Conservation (phyloP, 30 jellyfish, hydroid and myxozoan genomes). For the Hydra vulgaris region DNA sequence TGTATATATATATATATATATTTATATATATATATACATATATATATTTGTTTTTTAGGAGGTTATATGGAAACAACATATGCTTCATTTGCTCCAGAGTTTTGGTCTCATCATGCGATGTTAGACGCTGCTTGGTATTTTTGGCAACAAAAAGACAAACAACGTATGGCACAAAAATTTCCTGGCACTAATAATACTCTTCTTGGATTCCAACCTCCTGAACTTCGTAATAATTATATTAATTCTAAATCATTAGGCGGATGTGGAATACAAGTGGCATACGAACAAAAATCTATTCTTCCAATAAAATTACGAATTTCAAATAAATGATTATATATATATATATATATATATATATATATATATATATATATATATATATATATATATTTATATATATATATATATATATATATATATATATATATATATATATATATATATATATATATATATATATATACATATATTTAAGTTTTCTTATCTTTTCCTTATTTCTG, state of each 20-base stretch:
- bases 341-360: too few species aligned
- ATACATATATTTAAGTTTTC: too few species aligned
- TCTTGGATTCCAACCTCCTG: background rate
- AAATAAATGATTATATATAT: background rate
- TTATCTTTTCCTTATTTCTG: too few species aligned
- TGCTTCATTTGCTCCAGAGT: slow-evolving; percentile 27
- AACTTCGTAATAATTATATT: background rate
- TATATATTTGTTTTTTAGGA: slow-evolving; percentile 11
- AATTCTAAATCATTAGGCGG: background rate
- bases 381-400: too few species aligned
- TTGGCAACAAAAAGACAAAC: slow-evolving; percentile 20
- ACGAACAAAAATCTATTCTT: background rate
- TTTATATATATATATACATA: too few species aligned
- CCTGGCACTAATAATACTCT: background rate
- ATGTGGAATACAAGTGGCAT: slow-evolving; percentile 4
- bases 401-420: too few species aligned
- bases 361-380: too few species aligned
- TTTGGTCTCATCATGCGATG: slow-evolving; percentile 35
- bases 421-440: too few species aligned
- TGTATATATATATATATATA: too few species aligned
- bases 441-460: too few species aligned
- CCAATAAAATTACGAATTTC: background rate
- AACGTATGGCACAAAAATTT: background rate
- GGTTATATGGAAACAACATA: slow-evolving; percentile 23
- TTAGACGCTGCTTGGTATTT: slow-evolving; percentile 15